A percentile compares a stretch with the other conserved stretches of the same genome.
These are phyloP conservation scores for Heliconius erato DNA, from an alignment of 2,888 invertebrate genomes.

Conservation along the genomic window DNA sequence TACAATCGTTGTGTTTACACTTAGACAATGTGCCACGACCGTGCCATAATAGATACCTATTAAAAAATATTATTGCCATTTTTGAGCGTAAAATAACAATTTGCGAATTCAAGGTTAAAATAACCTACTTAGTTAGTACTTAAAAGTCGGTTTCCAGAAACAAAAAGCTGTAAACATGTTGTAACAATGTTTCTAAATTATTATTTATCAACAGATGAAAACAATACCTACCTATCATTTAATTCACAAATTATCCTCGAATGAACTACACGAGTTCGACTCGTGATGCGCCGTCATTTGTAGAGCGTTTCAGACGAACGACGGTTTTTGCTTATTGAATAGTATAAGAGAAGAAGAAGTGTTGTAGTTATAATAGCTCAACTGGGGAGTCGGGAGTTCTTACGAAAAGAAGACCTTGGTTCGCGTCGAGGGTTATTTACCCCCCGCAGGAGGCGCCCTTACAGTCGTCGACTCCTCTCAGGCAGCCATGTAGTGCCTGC, in stretches of 20 bases:
- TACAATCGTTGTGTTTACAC: too few species aligned
- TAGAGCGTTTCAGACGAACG: conserved; percentile 5
- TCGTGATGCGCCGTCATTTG: conserved; percentile 7
- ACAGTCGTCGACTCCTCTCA: too few species aligned
- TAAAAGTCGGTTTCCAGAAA: conserved; percentile 12
- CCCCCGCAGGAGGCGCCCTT: too few species aligned
- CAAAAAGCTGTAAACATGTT: conserved; percentile 23
- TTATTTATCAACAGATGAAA: conserved; percentile 3
- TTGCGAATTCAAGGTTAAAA: neutral
- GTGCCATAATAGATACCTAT: neutral
- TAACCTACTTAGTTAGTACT: conserved; percentile 12
- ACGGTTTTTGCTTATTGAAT: neutral
- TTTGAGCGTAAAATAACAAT: neutral
- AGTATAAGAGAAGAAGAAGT: neutral
- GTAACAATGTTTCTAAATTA: conserved; percentile 10
- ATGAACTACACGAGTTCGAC: conserved; percentile 16
- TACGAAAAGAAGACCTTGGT: too few species aligned
- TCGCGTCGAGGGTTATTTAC: too few species aligned
- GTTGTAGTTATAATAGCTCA: too few species aligned
- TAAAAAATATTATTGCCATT: neutral
- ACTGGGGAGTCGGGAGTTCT: too few species aligned
- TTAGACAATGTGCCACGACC: neutral
- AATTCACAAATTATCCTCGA: conserved; percentile 28
- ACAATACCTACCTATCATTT: conserved; percentile 21
- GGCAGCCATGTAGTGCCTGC: too few species aligned